These are phyloP conservation scores for Chrosomus eos DNA, from an alignment of 2,797 vertebrate genomes.

Conservation along the genomic window DNA sequence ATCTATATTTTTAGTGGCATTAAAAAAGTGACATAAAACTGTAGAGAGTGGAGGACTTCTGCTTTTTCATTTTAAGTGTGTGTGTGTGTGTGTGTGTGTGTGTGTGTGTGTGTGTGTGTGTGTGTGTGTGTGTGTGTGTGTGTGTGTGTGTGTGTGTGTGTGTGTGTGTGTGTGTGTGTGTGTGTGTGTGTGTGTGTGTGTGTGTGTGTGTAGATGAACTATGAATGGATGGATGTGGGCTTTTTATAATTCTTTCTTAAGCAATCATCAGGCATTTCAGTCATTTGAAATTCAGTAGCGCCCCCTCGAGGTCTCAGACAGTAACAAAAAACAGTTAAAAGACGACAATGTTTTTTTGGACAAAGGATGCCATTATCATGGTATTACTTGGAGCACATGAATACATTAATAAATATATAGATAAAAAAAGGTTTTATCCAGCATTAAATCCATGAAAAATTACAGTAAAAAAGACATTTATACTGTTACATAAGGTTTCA, in stretches of 20 bases:
- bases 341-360: not conserved
- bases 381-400: not conserved
- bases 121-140: not conserved
- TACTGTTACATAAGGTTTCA: too few species aligned
- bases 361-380: not conserved
- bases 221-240: not conserved
- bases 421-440: not conserved
- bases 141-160: not conserved
- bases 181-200: too few species aligned
- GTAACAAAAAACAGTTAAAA: not conserved
- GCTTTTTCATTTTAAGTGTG: not conserved
- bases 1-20: not conserved
- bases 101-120: too few species aligned
- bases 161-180: too few species aligned
- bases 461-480: not conserved
- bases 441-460: not conserved
- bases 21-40: conserved; percentile 11
- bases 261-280: conserved; percentile 5
- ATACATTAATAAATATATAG: not conserved
- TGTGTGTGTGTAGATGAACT: not conserved
- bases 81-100: not conserved
- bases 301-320: conserved; percentile 11
- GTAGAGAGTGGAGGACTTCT: not conserved
- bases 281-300: conserved; percentile 10
- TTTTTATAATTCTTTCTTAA: not conserved